Evolutionary conservation across 2,888 invertebrate genomes (phyloP).

Genomic region (Ischnus inquisitorius): DNA sequence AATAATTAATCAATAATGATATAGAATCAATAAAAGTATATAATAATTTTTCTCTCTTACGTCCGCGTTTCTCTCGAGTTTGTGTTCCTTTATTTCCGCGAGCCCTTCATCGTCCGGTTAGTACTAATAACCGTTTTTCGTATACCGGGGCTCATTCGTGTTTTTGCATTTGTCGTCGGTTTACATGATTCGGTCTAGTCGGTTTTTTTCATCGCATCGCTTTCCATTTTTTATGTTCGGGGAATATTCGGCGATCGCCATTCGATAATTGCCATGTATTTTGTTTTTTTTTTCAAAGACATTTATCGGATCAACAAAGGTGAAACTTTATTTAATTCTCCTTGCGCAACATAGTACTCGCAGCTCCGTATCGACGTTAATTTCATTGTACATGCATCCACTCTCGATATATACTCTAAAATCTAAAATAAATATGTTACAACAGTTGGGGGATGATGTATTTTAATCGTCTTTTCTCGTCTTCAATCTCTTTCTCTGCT

Average conservation of each 20-base stretch:
- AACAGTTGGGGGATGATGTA: slow-evolving; percentile 59
- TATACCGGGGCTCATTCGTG: slow-evolving; percentile 38
- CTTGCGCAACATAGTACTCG: slow-evolving; percentile 8
- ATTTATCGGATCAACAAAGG: slow-evolving; percentile 61
- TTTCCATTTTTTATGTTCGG: slow-evolving; percentile 54
- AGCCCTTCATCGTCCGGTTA: slow-evolving; percentile 50
- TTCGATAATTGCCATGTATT: slow-evolving; percentile 59
- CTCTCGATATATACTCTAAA: slow-evolving; percentile 65
- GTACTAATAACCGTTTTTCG: slow-evolving; percentile 70
- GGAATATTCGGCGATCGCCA: slow-evolving; percentile 68
- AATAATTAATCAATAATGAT: slow-evolving; percentile 74
- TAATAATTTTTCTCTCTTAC: slow-evolving; percentile 83
- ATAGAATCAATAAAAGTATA: slow-evolving; percentile 84
- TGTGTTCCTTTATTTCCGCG: slow-evolving; percentile 48
- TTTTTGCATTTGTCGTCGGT: not conserved
- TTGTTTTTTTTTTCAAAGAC: slow-evolving; percentile 42
- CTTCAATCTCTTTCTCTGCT: slow-evolving; percentile 3
- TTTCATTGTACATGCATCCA: slow-evolving; percentile 38
- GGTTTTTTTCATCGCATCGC: slow-evolving; percentile 69
- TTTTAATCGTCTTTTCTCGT: slow-evolving; percentile 40
- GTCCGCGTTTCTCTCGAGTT: slow-evolving; percentile 72
- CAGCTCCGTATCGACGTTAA: slow-evolving; percentile 37
- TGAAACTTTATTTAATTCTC: slow-evolving; percentile 13
- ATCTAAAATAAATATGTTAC: slow-evolving; percentile 76
- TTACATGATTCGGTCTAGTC: not conserved